These are phyloP conservation scores for Carcinoscorpius rotundicauda DNA, from an alignment of 1,140 invertebrate species.

Conservation along the genomic window DNA sequence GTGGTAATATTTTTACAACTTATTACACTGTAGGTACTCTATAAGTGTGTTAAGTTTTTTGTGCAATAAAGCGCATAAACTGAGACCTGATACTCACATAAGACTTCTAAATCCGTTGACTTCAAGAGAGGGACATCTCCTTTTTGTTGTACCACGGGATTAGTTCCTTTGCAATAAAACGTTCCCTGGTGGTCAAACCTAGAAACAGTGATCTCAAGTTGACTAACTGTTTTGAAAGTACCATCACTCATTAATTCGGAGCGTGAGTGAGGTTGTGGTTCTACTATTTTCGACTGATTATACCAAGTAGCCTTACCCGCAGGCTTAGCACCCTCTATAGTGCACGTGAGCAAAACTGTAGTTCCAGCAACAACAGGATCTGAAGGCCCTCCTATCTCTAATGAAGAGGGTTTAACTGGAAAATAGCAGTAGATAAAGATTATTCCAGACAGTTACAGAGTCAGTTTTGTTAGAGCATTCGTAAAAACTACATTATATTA, in stretches of 20 bases:
- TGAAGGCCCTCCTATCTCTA: constrained; percentile 26
- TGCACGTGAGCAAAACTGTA: constrained; percentile 59
- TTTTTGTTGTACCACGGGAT: constrained; percentile 21
- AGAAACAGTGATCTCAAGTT: constrained; percentile 19
- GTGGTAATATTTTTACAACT: too few species aligned
- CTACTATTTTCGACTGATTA: constrained; percentile 48
- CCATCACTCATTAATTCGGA: constrained; percentile 11
- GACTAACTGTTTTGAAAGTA: constrained; percentile 18
- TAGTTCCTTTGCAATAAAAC: constrained; percentile 24
- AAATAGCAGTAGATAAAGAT: too few species aligned
- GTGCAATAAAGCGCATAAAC: too few species aligned
- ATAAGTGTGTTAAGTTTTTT: too few species aligned
- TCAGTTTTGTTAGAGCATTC: too few species aligned
- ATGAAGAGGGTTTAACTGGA: constrained; percentile 16
- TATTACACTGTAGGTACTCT: too few species aligned
- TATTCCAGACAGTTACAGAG: too few species aligned
- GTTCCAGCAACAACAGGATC: constrained; percentile 58
- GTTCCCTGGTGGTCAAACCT: constrained; percentile 22
- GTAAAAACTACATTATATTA: too few species aligned
- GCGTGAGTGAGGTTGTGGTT: constrained; percentile 1
- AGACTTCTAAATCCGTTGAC: constrained; percentile 18
- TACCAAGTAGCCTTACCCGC: constrained; percentile 71
- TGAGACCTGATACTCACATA: constrained; percentile 14
- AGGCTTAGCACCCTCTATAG: constrained; percentile 59
- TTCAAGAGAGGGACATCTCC: constrained; percentile 20